A percentile compares a stretch with the other conserved stretches of the same genome.
phyloP scores from a whole-genome alignment of 64 coral and sea anemone genomes.

The Anthopleura sola region DNA sequence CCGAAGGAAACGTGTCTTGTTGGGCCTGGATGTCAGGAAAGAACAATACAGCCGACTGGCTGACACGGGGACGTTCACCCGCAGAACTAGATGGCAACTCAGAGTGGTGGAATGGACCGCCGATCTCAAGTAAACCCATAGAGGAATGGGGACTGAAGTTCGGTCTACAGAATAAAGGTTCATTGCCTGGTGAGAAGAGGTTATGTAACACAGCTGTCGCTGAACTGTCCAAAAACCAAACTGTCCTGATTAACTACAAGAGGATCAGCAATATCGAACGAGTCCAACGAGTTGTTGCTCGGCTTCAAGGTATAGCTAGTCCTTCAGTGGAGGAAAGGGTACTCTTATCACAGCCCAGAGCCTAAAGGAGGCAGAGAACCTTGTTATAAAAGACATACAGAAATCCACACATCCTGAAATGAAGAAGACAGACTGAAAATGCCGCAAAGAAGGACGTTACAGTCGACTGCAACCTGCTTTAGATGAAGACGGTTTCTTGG shows the following conservation, averaged over 20 bases:
- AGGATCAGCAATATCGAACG: constrained; percentile 50
- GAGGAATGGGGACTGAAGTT: constrained; percentile 61
- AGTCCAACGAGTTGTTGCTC: constrained; percentile 40
- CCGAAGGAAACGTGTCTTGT: constrained; percentile 33
- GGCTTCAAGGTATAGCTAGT: constrained; percentile 42
- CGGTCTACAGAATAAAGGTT: constrained; percentile 35
- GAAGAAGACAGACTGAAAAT: no score
- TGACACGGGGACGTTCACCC: constrained; percentile 28
- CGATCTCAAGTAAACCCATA: constrained; percentile 26
- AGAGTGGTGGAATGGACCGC: constrained; percentile 40
- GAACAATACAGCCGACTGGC: constrained; percentile 44
- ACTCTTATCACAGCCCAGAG: constrained; percentile 9
- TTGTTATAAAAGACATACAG: constrained; percentile 62
- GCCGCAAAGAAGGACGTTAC: constrained; percentile 34
- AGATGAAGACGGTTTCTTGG: constrained; percentile 47
- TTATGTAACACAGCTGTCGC: not conserved
- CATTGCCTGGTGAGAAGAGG: constrained; percentile 65
- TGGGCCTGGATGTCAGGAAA: constrained; percentile 55
- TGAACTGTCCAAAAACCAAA: not conserved
- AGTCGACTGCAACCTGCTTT: constrained; percentile 26
- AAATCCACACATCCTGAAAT: constrained; percentile 41
- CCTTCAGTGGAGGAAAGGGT: constrained; percentile 37
- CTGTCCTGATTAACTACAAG: constrained; percentile 20
- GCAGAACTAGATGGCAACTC: constrained; percentile 21
- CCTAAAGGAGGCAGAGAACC: constrained; percentile 46